Conservation (phyloP, 1,140 invertebrate genomes). For the Papilio polytes region DNA sequence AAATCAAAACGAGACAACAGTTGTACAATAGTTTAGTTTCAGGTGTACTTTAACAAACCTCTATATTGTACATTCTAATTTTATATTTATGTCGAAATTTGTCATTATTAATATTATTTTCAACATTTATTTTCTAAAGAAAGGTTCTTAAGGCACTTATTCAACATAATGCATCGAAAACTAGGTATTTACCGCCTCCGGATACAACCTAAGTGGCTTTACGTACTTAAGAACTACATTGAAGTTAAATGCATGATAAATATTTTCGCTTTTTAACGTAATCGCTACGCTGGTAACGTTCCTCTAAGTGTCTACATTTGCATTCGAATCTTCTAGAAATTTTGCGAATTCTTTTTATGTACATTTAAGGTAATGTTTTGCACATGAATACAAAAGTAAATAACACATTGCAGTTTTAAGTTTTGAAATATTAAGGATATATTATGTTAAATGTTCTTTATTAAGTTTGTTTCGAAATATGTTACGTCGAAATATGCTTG, state of each 20-base stretch:
- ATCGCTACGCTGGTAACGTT: background rate
- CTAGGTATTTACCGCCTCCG: background rate
- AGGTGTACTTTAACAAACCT: too few relatives aligned
- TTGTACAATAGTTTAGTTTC: too few relatives aligned
- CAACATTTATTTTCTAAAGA: background rate
- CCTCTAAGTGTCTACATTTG: background rate
- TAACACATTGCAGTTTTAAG: background rate
- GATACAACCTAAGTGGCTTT: background rate
- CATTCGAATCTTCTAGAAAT: background rate
- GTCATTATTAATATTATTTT: background rate
- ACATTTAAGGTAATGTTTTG: background rate
- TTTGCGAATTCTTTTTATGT: background rate
- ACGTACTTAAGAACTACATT: background rate
- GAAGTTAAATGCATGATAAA: constrained; percentile 9
- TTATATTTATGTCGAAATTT: background rate
- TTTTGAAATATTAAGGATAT: background rate
- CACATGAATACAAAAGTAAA: background rate
- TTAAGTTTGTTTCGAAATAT: constrained; percentile 4
- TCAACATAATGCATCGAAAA: background rate
- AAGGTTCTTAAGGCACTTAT: background rate
- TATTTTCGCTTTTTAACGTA: constrained; percentile 24
- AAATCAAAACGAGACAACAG: too few relatives aligned
- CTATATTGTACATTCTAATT: background rate
- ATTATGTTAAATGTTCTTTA: constrained; percentile 12
- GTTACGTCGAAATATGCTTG: constrained; percentile 11